Conservation (phyloP, 2,797 vertebrate species). For the Phrynocephalus forsythii region DNA sequence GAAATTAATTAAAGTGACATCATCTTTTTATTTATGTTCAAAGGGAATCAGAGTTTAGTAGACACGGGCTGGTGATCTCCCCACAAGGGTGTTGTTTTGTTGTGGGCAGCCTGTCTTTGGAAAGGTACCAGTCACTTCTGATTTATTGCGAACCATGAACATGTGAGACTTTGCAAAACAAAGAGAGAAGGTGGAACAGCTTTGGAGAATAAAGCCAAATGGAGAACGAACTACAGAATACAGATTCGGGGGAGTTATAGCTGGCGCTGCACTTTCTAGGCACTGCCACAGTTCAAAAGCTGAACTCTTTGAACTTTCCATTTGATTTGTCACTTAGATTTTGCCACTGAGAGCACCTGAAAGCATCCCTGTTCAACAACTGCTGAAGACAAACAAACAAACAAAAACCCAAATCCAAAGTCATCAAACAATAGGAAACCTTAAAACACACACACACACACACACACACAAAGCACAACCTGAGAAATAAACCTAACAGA, state of each 20-base stretch:
- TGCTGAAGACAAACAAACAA: conserved; percentile 32
- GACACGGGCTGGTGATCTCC: conserved; percentile 21
- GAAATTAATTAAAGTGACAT: conserved; percentile 65
- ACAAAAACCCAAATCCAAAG: too few relatives aligned
- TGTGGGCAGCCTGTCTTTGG: neutral
- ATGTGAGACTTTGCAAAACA: neutral
- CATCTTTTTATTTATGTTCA: conserved; percentile 61
- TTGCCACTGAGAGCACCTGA: conserved; percentile 50
- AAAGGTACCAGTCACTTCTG: neutral
- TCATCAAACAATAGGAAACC: conserved; percentile 47
- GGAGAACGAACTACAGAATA: neutral
- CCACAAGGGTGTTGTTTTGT: neutral
- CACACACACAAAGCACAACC: conserved; percentile 39
- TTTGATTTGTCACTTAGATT: conserved; percentile 44
- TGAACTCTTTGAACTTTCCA: conserved; percentile 37
- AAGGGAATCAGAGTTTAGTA: conserved; percentile 63
- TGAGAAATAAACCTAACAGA: conserved; percentile 11
- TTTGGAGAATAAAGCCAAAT: neutral
- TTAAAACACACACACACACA: conserved; percentile 38
- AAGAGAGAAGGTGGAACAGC: neutral
- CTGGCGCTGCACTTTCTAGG: conserved; percentile 43
- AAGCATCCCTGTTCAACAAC: conserved; percentile 39
- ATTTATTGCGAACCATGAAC: neutral
- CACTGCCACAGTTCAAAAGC: conserved; percentile 25
- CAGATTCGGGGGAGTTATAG: neutral